Evolutionary conservation across 2,113 vertebrate species (phyloP).

Genomic region (Cervus canadensis): DNA sequence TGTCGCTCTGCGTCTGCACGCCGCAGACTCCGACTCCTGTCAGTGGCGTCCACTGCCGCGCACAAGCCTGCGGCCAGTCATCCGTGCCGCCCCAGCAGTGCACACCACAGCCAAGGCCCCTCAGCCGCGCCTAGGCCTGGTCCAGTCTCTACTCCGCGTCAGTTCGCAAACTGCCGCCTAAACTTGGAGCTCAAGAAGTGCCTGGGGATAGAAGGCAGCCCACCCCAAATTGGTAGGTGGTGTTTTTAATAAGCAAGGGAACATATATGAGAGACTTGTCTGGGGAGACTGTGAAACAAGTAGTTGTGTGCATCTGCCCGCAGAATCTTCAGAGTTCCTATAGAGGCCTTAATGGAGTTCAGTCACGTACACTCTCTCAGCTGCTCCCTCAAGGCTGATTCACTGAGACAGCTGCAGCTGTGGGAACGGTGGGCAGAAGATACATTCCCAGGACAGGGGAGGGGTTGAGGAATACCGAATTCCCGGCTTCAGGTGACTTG

Average conservation of each 20-base stretch:
- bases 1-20: background rate
- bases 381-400: background rate
- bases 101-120: accelerated
- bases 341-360: background rate
- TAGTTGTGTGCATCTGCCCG: background rate
- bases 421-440: accelerated
- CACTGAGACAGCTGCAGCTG: too few relatives aligned
- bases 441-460: background rate
- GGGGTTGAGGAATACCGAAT: background rate
- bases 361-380: accelerated
- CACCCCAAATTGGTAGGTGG: background rate
- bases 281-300: too few relatives aligned
- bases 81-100: too few relatives aligned
- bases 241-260: too few relatives aligned
- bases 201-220: accelerated
- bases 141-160: too few relatives aligned
- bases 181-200: accelerated
- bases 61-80: background rate
- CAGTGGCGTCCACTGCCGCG: background rate
- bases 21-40: background rate
- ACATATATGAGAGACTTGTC: too few relatives aligned
- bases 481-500: background rate
- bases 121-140: accelerated
- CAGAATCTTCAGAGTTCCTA: background rate
- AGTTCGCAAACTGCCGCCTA: background rate